Base-by-base conservation (phyloP, 2,888 invertebrate genomes). In the Drosophila meridiana region DNA sequence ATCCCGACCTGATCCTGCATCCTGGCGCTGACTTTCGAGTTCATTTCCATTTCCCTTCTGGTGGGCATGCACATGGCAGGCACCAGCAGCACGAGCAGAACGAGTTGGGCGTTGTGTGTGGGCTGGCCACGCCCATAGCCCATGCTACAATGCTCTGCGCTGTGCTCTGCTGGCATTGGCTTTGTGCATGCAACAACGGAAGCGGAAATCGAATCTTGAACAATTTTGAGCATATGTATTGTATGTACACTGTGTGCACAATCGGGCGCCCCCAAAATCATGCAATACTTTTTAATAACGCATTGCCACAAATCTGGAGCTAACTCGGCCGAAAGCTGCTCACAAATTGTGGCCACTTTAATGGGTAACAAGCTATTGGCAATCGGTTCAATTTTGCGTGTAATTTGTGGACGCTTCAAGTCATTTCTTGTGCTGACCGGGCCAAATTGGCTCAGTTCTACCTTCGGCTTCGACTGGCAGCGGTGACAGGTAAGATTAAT, bases 141-240 rank as follows among this genome's bases (percentile, higher is more conserved):
- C 73, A 45, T 74, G 71, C 73, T 76, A 62, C 3, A 14, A 28
- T 47, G n/a, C 7, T 8, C 42, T 26, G 4, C 2, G 13, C 36
- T 55, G 30, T 80, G 85, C 68, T 55, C 9, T 50, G 32, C n/a
- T 50, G 60, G 57, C 50, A 70, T 76, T 69, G 72, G 66, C 76
- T 76, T 72, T 76, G 84, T 84, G 87, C 80, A 73, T 79, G 83
- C 83, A 87, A 76, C 80, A 83, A 72, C 84, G 87, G 88, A 88
- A 88, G 73, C 89, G 87, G 87, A 87, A 88, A 87, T 87, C 89
- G 87, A 87, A 88, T 87, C 82, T 86, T 88, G 70, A 84, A 74
- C 86, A 86, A 71, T 82, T 88, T 80, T 73, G 42, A 43, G 53
- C 62, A 70, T 78, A 70, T 74, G 58, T 74, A 64, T 74, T 63